A percentile compares a stretch with the other conserved stretches of the same genome.
These are phyloP conservation scores for Hypanus sabinus DNA, from an alignment of 2,113 vertebrate species.

Conservation along the genomic window DNA sequence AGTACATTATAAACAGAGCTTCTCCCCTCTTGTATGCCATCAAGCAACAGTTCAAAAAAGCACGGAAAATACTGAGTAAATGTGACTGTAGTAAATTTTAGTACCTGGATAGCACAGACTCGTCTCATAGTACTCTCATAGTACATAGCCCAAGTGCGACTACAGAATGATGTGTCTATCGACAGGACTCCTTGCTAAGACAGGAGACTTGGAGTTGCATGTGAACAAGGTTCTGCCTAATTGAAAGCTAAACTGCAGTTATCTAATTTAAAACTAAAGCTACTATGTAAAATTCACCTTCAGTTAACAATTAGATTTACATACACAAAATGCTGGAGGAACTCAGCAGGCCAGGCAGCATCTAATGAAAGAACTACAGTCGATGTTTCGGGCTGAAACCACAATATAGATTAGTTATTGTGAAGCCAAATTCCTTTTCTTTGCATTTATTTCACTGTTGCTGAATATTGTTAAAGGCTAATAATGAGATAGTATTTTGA, in stretches of 20 bases:
- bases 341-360: too few relatives aligned
- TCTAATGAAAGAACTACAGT: too few relatives aligned
- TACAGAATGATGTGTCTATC: background rate
- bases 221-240: background rate
- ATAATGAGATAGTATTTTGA: background rate
- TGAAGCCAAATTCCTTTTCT: background rate
- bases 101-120: background rate
- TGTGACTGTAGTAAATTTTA: background rate
- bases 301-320: too few relatives aligned
- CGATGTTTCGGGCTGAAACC: too few relatives aligned
- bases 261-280: background rate
- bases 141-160: background rate
- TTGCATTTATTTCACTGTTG: background rate
- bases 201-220: slow-evolving; percentile 1
- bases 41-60: background rate
- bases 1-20: background rate
- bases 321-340: too few relatives aligned
- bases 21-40: background rate
- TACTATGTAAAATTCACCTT: too few relatives aligned
- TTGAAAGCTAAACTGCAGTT: background rate
- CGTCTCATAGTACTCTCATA: background rate
- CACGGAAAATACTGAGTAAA: background rate
- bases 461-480: background rate
- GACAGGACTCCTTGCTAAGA: background rate
- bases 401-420: background rate